Conservation (phyloP, 2,113 vertebrate genomes). For the Cairina moschata region DNA sequence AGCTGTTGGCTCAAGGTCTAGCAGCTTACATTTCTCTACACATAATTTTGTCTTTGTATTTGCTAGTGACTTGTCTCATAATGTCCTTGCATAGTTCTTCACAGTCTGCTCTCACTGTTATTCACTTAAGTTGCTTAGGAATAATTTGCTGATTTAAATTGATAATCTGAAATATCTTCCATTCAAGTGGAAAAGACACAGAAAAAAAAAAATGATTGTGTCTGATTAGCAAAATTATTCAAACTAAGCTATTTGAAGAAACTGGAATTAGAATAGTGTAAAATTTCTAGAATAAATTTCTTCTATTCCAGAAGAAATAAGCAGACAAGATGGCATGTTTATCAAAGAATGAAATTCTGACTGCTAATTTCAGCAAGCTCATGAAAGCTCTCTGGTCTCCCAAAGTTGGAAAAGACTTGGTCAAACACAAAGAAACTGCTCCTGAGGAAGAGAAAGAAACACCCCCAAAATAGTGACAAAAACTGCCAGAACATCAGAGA, state of each 20-base stretch:
- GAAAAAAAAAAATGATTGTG: neutral
- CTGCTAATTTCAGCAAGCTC: neutral
- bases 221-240: neutral
- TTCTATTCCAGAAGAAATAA: neutral
- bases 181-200: neutral
- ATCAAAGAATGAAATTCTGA: neutral
- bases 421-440: neutral
- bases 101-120: neutral
- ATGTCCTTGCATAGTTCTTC: neutral
- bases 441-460: neutral
- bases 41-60: neutral
- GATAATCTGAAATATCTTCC: neutral
- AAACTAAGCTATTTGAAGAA: neutral
- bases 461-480: fast-evolving
- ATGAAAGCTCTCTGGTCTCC: neutral
- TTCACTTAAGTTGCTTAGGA: neutral
- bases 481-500: neutral
- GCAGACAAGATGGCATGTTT: neutral
- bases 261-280: neutral
- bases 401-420: neutral
- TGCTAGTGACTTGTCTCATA: neutral
- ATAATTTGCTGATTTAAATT: neutral
- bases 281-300: neutral
- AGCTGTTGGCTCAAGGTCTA: neutral
- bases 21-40: neutral